Percentiles rank a stretch among this genome's conserved stretches.
Evolutionary conservation across 2,888 invertebrate species (phyloP).

Genomic region (Spisula solida): DNA sequence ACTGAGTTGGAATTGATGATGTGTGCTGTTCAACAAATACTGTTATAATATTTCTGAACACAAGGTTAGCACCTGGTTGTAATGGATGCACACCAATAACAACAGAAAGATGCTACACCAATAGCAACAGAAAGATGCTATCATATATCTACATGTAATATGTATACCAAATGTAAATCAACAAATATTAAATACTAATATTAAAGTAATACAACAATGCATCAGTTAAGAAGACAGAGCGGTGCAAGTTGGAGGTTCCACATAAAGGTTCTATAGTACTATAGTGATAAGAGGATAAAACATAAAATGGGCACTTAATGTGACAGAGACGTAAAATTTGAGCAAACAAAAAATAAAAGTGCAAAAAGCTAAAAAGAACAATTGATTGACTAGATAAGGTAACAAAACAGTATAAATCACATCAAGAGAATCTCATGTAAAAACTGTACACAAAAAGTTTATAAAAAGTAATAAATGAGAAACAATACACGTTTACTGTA

Average conservation of each 20-base stretch:
- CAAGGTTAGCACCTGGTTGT: neutral
- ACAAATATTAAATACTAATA: too few relatives aligned
- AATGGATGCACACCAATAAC: neutral
- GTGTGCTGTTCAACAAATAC: neutral
- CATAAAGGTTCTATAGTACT: too few relatives aligned
- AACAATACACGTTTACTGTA: neutral
- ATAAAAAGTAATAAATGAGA: constrained; percentile 16
- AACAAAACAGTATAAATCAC: neutral
- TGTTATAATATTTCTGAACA: neutral
- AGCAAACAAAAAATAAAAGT: constrained; percentile 15
- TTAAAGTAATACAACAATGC: too few relatives aligned
- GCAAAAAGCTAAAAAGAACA: neutral
- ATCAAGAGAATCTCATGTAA: neutral
- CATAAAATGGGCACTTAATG: neutral
- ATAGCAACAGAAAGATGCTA: too few relatives aligned
- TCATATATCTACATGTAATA: too few relatives aligned
- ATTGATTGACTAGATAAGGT: neutral
- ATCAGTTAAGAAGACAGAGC: too few relatives aligned
- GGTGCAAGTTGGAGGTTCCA: too few relatives aligned
- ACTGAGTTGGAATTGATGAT: too few relatives aligned
- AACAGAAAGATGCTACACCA: too few relatives aligned
- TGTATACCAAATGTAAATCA: too few relatives aligned
- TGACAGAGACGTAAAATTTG: neutral
- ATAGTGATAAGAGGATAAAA: neutral
- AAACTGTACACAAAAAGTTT: neutral